Evolutionary conservation across 2,113 vertebrate genomes (phyloP), one percentile per base, ranked within the genome.

Genomic region (Pseudopodoces humilis): DNA sequence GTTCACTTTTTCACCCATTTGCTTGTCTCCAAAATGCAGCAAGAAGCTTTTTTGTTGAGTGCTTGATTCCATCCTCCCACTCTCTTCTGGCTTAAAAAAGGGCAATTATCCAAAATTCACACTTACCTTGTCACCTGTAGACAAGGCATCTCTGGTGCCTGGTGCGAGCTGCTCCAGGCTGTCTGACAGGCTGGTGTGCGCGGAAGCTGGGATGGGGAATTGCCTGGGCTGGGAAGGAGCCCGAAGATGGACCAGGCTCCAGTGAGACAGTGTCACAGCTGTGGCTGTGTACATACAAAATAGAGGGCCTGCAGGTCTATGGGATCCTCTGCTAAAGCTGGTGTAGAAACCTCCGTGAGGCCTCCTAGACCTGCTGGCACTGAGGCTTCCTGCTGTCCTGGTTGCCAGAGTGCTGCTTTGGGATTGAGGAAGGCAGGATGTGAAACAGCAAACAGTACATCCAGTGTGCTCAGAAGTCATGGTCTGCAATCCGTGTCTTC

Each of bases 1-100:
- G 53, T 87, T 95, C 83, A 33, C 77, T 90, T 92, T 89, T 92
- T 91, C 65, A 91, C 81, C 84, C 33, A 58, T 96, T 96, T 95
- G 49, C 82, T 92, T 95, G 93, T 95, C 93, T 96, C 63, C 50
- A 35, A 77, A 91, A 77, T 74, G 93, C 50, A 63, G 20, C 23
- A 50, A 64, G 77, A 72, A 82, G 72, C 4, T 0, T 68, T 92
- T 85, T 72, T 83, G 58, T 92, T 0, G 11, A 82, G 87, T 44
- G 59, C 70, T 89, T 82, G 65, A 91, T 91, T 82, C 74, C 55
- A 69, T 92, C 81, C 50, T 79, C 88, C 87, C n/a, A 71, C 69
- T 27, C 59, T 50, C 22, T 52, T 58, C 52, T 69, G 56, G 33
- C 81, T 88, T 87, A 15, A 74, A 86, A 55, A 70, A 49, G 60